phyloP scores from a whole-genome alignment of 2,113 vertebrate genomes.

The Trichechus manatus region DNA sequence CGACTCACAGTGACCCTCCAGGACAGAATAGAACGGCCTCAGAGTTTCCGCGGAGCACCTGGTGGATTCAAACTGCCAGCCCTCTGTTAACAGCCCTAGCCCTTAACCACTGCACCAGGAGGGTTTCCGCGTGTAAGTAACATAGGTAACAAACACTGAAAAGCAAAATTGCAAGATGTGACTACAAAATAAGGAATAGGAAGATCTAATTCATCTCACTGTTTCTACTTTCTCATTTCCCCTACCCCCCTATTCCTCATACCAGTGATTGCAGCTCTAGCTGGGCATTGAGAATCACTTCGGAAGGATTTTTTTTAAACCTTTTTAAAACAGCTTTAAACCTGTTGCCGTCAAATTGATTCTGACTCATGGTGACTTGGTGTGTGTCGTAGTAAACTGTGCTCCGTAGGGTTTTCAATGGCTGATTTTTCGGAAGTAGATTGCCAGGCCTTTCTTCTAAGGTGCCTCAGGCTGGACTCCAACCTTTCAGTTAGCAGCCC shows the following conservation, averaged over 20 bases:
- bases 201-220: neutral
- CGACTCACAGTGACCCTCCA: no score
- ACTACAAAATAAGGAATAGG: neutral
- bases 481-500: neutral
- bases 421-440: neutral
- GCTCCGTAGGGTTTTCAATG: neutral
- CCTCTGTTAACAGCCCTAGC: no score
- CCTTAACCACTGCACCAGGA: no score
- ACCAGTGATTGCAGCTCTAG: neutral
- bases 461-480: neutral
- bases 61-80: no score
- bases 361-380: neutral
- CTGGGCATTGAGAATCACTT: neutral
- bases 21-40: no score
- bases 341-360: neutral
- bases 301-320: neutral
- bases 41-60: no score
- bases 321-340: neutral
- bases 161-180: neutral
- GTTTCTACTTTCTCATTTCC: neutral
- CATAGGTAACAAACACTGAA: neutral
- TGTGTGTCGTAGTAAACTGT: neutral
- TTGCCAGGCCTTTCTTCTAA: neutral
- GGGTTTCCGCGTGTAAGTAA: no score
- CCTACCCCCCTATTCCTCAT: neutral